These are phyloP conservation scores for Leptinotarsa tumamoca DNA, from an alignment of 2,888 invertebrate genomes.

Conservation along the genomic window DNA sequence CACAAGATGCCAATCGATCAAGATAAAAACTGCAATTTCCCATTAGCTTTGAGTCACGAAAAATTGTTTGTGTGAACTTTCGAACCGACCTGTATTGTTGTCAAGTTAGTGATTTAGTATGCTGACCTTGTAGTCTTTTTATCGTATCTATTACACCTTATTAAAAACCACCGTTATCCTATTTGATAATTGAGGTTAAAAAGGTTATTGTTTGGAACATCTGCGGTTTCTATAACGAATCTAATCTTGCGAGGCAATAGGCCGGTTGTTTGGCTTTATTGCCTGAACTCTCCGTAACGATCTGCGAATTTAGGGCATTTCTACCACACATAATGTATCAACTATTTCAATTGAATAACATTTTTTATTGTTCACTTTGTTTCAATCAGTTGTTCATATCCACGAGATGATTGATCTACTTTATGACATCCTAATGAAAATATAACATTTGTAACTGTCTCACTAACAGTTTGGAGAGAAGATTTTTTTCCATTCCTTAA, in stretches of 20 bases:
- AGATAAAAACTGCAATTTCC: background rate
- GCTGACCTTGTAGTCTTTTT: slow-evolving; percentile 26
- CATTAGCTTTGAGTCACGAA: background rate
- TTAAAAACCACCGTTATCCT: slow-evolving; percentile 26
- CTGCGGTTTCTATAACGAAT: slow-evolving; percentile 17
- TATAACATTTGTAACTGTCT: no score
- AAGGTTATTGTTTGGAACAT: slow-evolving; percentile 25
- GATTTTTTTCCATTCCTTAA: no score
- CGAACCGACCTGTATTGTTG: slow-evolving; percentile 14
- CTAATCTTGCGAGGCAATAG: slow-evolving; percentile 11
- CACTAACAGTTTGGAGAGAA: no score
- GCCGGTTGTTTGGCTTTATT: background rate
- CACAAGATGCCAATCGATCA: background rate
- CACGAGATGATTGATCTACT: no score
- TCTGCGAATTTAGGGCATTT: background rate
- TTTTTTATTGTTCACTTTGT: background rate
- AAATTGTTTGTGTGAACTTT: background rate
- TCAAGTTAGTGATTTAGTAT: slow-evolving; percentile 22
- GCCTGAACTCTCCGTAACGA: background rate
- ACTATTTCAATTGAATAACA: background rate
- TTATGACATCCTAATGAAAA: no score
- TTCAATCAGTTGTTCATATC: no score
- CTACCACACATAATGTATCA: background rate
- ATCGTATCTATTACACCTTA: slow-evolving; percentile 29
- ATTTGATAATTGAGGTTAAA: slow-evolving; percentile 30